Base-by-base conservation (phyloP, 2,797 vertebrate genomes). In the Distichodus sexfasciatus region DNA sequence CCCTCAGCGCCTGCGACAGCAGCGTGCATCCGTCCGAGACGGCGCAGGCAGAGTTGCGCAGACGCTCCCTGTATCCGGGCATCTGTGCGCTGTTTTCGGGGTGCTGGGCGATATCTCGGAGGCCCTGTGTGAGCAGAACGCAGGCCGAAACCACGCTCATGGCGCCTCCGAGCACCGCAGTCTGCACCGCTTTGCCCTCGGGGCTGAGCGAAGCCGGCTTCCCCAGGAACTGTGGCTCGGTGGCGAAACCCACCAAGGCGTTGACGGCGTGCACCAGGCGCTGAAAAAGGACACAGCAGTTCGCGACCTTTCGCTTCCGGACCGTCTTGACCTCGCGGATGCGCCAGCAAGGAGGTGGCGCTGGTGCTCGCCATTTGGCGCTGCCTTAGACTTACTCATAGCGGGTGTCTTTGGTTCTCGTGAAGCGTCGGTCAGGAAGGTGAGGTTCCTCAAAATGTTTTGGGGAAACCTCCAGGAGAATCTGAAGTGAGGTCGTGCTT, bases 81-180 rank as follows among this genome's bases (percentile, higher is more conserved):
- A 95, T 95, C 87, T 94, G 97, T 86, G 94, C 85, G 89, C 95
- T 94, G 90, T 91, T 94, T 73, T 98, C 96, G 0, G 96, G 92
- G 87, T 96, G 96, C 90, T 96, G 97, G 78, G 94, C 94, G 29
- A 99, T 94, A 80, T 99, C 97, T 89, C 97, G 91, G 86, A 99
- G 97, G 88, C 96, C 96, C 89, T 99, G 96, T 80, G 95, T 98
- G 87, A 99, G 92, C 75, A 98, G 95, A 74, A 99, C 97, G 28
- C 96, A 98, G 81, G 97, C 97, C 0, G 97, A 99, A 64, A 99
- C 97, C 77, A 99, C 97, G 19, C 97, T 99, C 97, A 99, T 99
- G 76, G 96, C 96, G 11, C 97, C 97, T 4, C 97, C 97, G 61
- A 99, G 87, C 76, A 99, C 93, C 17, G 96, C 97, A 19, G 96